Evolutionary conservation across 2,113 vertebrate genomes (phyloP).

Genomic region (Amazona vittata): DNA sequence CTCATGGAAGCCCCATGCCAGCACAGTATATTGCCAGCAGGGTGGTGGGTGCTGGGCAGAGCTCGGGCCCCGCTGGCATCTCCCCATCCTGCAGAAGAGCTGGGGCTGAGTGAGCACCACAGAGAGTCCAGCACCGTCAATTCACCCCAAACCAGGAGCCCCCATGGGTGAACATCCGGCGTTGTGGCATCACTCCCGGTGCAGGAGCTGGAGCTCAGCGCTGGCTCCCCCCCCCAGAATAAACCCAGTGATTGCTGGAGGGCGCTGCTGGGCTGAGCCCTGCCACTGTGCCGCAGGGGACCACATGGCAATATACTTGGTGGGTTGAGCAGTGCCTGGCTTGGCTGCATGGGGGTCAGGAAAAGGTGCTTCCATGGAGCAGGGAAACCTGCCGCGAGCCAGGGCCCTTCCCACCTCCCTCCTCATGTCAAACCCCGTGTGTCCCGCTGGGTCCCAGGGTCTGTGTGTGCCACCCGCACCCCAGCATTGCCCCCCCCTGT

Average conservation of each 20-base stretch:
- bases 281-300: not conserved
- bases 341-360: conserved; percentile 24
- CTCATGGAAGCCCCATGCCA: conserved; percentile 16
- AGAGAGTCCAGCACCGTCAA: not conserved
- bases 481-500: not conserved
- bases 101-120: not conserved
- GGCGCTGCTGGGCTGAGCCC: not conserved
- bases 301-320: conserved; percentile 31
- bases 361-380: conserved; percentile 53
- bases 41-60: not conserved
- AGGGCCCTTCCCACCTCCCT: not conserved
- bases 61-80: not conserved
- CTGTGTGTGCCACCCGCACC: not conserved
- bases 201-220: not conserved
- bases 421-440: not conserved
- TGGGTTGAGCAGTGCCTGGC: conserved; percentile 16
- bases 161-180: rapidly evolving
- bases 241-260: not conserved
- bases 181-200: not conserved
- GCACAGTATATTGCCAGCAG: conserved; percentile 10
- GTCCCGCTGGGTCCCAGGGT: not conserved
- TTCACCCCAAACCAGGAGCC: not conserved
- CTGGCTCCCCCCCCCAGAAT: not conserved
- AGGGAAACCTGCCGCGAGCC: conserved; percentile 17
- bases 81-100: not conserved